These are phyloP conservation scores for Hyperoplus immaculatus DNA, from an alignment of 2,797 vertebrate species.

Conservation along the genomic window DNA sequence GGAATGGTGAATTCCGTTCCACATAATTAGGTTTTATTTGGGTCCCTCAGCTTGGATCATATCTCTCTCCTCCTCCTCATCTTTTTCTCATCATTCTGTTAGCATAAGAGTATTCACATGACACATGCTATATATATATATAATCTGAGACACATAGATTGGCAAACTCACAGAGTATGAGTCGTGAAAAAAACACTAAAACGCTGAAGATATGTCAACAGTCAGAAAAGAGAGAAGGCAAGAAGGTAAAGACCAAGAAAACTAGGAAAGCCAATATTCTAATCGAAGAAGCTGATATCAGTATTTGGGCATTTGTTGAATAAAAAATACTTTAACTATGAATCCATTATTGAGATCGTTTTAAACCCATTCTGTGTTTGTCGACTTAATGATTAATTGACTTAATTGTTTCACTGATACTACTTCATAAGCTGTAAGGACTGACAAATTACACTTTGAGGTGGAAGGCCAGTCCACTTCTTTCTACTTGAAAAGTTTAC, in stretches of 20 bases:
- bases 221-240: neutral
- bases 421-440: too few relatives aligned
- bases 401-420: neutral
- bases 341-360: neutral
- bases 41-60: slow-evolving; percentile 45
- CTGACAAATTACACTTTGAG: too few relatives aligned
- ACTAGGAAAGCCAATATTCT: neutral
- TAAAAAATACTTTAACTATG: neutral
- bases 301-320: neutral
- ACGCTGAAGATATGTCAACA: slow-evolving; percentile 40
- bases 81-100: slow-evolving; percentile 35
- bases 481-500: too few relatives aligned
- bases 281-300: neutral
- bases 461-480: too few relatives aligned
- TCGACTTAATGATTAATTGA: neutral
- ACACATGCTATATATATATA: neutral
- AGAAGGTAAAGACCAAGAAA: slow-evolving; percentile 3
- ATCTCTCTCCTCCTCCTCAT: slow-evolving; percentile 44
- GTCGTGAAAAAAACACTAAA: slow-evolving; percentile 37
- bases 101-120: neutral
- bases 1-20: slow-evolving; percentile 71
- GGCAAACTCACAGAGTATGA: slow-evolving; percentile 17
- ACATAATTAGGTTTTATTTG: slow-evolving; percentile 74
- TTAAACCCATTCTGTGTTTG: neutral
- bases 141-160: neutral